Evolutionary conservation across 2,888 invertebrate genomes (phyloP).

Genomic region (Eupithecia centaureata): DNA sequence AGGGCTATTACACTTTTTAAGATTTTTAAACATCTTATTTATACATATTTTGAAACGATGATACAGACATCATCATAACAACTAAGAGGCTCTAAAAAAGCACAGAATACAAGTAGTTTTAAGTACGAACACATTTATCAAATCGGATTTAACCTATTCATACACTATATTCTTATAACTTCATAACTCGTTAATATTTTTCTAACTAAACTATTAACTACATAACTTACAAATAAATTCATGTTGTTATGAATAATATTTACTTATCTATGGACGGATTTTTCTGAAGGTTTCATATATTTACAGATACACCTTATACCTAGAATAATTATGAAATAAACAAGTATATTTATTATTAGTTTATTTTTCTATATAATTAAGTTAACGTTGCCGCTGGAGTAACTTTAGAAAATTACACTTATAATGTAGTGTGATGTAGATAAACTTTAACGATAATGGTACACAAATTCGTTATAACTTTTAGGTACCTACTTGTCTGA

Average conservation of each 20-base stretch:
- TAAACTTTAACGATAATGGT: not conserved
- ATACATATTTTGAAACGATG: too few species aligned
- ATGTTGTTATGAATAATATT: constrained; percentile 28
- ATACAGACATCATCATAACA: not conserved
- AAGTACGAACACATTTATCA: not conserved
- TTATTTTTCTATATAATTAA: constrained; percentile 43
- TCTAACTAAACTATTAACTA: constrained; percentile 11
- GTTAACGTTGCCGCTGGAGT: constrained; percentile 53
- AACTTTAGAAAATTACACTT: not conserved
- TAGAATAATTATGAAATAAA: constrained; percentile 20
- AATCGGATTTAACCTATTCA: not conserved
- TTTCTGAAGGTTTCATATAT: constrained; percentile 63
- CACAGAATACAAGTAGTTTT: not conserved
- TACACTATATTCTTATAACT: not conserved
- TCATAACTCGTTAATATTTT: not conserved
- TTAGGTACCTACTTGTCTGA: not conserved
- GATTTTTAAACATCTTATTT: too few species aligned
- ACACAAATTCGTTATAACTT: not conserved
- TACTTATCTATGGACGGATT: constrained; percentile 70
- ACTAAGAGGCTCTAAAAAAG: not conserved
- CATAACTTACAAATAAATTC: constrained; percentile 24
- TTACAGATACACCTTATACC: constrained; percentile 47
- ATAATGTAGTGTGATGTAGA: not conserved
- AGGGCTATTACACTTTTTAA: not conserved
- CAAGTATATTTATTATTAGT: not conserved